These are phyloP conservation scores for Aricia artaxerxes DNA, from an alignment of 2,888 invertebrate species.

Conservation along the genomic window DNA sequence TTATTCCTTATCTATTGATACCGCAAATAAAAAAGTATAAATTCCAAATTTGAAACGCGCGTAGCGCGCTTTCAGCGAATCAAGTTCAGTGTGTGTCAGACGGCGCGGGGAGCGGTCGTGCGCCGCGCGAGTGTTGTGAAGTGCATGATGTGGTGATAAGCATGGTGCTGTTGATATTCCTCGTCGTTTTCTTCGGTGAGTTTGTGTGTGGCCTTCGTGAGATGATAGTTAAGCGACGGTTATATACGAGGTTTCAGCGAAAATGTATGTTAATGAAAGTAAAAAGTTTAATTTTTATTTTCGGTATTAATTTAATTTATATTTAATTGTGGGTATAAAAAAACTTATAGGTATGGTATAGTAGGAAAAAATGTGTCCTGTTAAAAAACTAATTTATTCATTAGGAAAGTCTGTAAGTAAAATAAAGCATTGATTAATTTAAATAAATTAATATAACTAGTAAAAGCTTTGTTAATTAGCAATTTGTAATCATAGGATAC, in stretches of 20 bases:
- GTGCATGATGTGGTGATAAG: neutral
- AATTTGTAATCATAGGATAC: no score
- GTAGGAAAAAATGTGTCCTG: no score
- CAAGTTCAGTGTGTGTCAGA: neutral
- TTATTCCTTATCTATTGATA: neutral
- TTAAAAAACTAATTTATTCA: no score
- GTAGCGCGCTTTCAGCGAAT: neutral
- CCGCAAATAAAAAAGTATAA: neutral
- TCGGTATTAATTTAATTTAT: neutral
- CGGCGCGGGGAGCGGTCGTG: neutral
- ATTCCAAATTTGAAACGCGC: neutral
- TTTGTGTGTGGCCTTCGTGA: neutral
- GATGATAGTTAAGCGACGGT: neutral
- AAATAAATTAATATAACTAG: no score
- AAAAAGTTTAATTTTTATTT: neutral
- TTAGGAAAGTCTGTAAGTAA: no score
- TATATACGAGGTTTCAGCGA: neutral
- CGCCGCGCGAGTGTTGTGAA: slow-evolving; percentile 1
- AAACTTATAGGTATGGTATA: no score
- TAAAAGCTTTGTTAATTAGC: no score
- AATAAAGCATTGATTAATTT: no score
- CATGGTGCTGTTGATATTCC: slow-evolving; percentile 14
- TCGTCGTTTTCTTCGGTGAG: slow-evolving; percentile 28
- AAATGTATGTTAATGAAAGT: neutral
- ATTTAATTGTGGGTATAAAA: neutral